Evolutionary conservation across 2,888 invertebrate species (phyloP).

Genomic region (Lithophane semibrunnea): DNA sequence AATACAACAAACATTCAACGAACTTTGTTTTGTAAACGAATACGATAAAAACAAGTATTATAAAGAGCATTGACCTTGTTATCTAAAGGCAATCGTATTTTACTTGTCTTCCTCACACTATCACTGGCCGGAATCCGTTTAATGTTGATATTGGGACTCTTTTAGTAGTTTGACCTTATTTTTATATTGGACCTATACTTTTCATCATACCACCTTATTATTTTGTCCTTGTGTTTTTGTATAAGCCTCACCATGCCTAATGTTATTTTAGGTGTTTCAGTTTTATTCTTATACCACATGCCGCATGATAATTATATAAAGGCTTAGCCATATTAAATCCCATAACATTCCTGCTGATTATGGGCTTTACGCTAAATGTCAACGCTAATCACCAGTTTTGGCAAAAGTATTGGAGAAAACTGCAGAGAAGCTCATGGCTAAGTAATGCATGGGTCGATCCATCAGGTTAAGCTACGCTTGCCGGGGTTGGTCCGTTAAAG

Average conservation of each 20-base stretch:
- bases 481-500: too few relatives aligned
- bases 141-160: constrained; percentile 16
- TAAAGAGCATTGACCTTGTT: constrained; percentile 56
- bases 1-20: constrained; percentile 10
- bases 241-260: not conserved
- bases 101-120: constrained; percentile 31
- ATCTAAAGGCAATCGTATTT: constrained; percentile 47
- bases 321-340: not conserved
- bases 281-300: not conserved
- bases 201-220: not conserved
- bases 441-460: not conserved
- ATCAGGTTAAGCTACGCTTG: not conserved
- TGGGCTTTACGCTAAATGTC: not conserved
- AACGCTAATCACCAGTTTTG: not conserved
- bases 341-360: not conserved
- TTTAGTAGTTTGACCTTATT: not conserved
- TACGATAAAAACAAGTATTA: constrained; percentile 31
- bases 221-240: not conserved
- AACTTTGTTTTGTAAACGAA: constrained; percentile 18
- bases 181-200: not conserved
- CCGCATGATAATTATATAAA: not conserved
- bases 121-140: constrained; percentile 33
- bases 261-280: not conserved
- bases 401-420: not conserved
- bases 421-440: too few relatives aligned